Percentiles rank a stretch among this genome's conserved stretches.
These are phyloP conservation scores for Aptenodytes forsteri DNA, from an alignment of 2,113 vertebrate genomes.

Conservation along the genomic window DNA sequence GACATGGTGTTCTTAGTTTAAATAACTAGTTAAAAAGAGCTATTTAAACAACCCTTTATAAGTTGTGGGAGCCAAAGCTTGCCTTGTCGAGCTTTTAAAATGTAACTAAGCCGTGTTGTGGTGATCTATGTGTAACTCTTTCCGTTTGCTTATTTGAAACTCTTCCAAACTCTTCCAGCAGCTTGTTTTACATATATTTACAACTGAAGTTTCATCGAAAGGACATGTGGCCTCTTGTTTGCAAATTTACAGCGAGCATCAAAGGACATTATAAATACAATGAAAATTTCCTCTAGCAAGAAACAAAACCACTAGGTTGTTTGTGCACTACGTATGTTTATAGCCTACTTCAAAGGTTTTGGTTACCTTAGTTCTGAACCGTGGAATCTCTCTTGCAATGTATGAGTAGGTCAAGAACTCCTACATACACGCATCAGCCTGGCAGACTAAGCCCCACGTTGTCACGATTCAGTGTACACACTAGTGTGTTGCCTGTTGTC, in stretches of 20 bases:
- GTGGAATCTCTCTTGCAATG: constrained; percentile 11
- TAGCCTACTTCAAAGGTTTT: constrained; percentile 54
- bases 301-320: constrained; percentile 15
- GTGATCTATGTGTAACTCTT: background rate
- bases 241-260: constrained; percentile 56
- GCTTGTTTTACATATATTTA: constrained; percentile 54
- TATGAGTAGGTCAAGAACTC: background rate
- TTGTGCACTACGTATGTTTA: constrained; percentile 40
- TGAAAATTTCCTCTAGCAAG: constrained; percentile 55
- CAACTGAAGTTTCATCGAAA: constrained; percentile 59
- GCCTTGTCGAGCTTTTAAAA: background rate
- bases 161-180: constrained; percentile 22
- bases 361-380: constrained; percentile 1
- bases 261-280: constrained; percentile 62
- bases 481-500: background rate
- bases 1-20: background rate
- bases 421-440: background rate
- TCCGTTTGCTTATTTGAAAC: constrained; percentile 56
- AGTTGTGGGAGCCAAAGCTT: constrained; percentile 5
- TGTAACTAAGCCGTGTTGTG: background rate
- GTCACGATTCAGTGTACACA: background rate
- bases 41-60: background rate
- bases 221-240: constrained; percentile 58
- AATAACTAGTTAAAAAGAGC: background rate
- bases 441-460: background rate